A percentile compares a stretch with the other conserved stretches of the same genome.
These are phyloP conservation scores for Avahi laniger DNA, from an alignment of 2,797 vertebrate genomes.

Conservation along the genomic window DNA sequence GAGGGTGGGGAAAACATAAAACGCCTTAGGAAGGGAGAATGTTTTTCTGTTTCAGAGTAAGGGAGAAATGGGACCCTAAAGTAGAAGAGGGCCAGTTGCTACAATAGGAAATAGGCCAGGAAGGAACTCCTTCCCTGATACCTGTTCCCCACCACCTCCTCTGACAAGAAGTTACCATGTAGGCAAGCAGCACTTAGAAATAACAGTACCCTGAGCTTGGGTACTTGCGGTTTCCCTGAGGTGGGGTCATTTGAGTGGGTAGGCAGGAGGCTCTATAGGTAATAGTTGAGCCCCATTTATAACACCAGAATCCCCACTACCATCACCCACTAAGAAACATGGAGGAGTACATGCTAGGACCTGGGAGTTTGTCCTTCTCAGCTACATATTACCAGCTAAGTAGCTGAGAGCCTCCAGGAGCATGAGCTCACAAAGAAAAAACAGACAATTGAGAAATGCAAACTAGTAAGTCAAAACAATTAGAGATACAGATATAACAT, in stretches of 20 bases:
- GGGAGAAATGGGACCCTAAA: background rate
- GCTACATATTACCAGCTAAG: background rate
- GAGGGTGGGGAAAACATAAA: background rate
- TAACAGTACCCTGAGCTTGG: background rate
- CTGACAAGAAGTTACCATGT: background rate
- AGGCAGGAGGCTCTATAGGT: background rate
- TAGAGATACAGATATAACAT: background rate
- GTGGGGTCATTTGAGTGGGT: background rate
- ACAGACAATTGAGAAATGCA: background rate
- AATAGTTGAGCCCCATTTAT: background rate
- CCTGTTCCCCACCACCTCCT: background rate
- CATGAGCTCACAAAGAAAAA: background rate
- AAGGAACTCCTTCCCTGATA: too few relatives aligned
- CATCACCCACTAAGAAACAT: background rate
- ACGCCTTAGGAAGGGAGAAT: background rate
- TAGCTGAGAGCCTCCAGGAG: background rate
- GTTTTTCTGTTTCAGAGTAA: background rate
- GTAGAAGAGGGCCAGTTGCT: background rate
- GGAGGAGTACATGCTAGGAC: background rate
- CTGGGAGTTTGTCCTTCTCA: background rate
- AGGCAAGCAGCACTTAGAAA: background rate
- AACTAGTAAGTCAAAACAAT: background rate
- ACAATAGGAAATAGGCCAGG: background rate
- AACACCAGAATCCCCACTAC: too few relatives aligned
- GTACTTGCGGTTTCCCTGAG: background rate